Base-by-base conservation (phyloP, 1,140 invertebrate species). In the Lasioglossum albipes region DNA sequence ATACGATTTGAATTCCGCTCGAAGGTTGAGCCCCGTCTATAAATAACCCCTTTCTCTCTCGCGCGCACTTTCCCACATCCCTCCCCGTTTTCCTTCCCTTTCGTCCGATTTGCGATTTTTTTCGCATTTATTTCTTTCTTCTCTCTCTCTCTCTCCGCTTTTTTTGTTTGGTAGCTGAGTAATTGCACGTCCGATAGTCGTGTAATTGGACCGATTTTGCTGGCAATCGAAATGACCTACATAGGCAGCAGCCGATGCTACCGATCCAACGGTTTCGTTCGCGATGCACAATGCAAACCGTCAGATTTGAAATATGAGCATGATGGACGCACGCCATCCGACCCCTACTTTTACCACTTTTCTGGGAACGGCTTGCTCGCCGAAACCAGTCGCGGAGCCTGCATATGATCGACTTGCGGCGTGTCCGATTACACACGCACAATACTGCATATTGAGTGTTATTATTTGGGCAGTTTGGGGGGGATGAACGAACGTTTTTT, bases 161-260 rank as follows among this genome's bases (percentile, higher is more conserved):
- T 18, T 31, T 52, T 66, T 52, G 7, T 6, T 22, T 27, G 59
- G 7, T 57, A 64, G 64, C 71, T 85, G 84, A 85, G 84, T 85
- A 85, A 85, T 85, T 80, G 81, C 79, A 82, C 84, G 79, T 73
- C 79, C 83, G 84, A 85, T 85, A 78, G 74, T 75, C 75, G 79
- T 82, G 83, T 85, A 85, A 85, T 85, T 85, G 83, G 83, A 85
- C 84, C 83, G 84, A 85, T 85, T 85, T 85, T 57, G 66, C 66
- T 61, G 75, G 52, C 71, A 49, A 85, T 85, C 79, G 79, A 85
- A 80, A 82, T 85, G 84, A 80, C 84, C 83, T 78, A 85, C 64
- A 85, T 85, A 57, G 41, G 52, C 13, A 27, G 54, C 74, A 74
- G 78, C 79, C 74, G 74, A 84, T 82, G 71, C 79, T 42, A 49